These are phyloP conservation scores for Folsomia manolachei DNA, from an alignment of 2,888 invertebrate species.

Conservation along the genomic window DNA sequence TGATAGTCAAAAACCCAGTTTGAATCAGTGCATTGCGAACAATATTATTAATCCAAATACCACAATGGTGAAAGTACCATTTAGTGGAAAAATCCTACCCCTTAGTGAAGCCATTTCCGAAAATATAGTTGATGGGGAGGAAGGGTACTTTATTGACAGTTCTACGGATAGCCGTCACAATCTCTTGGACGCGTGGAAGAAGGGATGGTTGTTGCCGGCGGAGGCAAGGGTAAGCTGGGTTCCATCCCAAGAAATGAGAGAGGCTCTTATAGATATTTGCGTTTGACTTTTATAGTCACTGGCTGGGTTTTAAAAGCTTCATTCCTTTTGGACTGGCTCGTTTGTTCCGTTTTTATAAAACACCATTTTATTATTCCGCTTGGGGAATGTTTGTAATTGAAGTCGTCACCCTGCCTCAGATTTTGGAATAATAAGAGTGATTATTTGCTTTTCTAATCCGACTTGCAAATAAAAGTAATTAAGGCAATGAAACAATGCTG, in stretches of 20 bases:
- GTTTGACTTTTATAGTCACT: conserved; percentile 16
- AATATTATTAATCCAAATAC: conserved; percentile 81
- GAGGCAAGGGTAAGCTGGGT: conserved; percentile 94
- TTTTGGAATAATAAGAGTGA: not conserved
- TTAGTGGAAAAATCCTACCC: conserved; percentile 71
- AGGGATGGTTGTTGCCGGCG: conserved; percentile 83
- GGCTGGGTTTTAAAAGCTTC: conserved; percentile 11
- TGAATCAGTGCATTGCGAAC: conserved; percentile 71
- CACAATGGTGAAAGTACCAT: conserved; percentile 77
- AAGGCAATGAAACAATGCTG: not conserved
- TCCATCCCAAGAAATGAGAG: too few species aligned
- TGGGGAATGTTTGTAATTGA: not conserved
- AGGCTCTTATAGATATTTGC: not conserved
- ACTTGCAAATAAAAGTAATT: not conserved
- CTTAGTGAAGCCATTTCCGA: conserved; percentile 70
- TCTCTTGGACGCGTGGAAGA: conserved; percentile 80
- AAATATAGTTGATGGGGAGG: conserved; percentile 69
- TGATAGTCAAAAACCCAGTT: conserved; percentile 41
- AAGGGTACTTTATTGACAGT: conserved; percentile 67
- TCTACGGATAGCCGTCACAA: conserved; percentile 59
- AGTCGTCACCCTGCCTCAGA: not conserved
- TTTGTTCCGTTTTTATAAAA: not conserved
- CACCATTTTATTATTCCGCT: not conserved
- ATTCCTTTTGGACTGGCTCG: conserved; percentile 15
- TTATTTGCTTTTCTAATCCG: not conserved